phyloP scores from a whole-genome alignment of 2,888 invertebrate genomes.

The Gymnosoma rotundatum region DNA sequence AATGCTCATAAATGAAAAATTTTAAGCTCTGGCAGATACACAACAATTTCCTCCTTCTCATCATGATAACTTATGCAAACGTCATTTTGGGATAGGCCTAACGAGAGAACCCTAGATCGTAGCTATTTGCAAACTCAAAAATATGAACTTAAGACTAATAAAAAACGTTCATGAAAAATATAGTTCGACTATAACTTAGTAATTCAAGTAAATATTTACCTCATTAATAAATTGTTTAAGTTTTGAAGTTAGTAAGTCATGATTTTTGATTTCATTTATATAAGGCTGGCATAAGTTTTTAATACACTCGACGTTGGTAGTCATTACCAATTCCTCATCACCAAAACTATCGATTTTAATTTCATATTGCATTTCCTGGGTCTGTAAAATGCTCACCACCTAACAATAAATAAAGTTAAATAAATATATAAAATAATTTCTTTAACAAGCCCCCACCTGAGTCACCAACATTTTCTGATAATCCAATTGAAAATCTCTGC shows the following conservation, averaged over 20 bases:
- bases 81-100: too few species aligned
- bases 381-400: slow-evolving; percentile 78
- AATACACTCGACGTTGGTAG: slow-evolving; percentile 77
- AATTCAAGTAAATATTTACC: slow-evolving; percentile 70
- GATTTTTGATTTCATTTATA: slow-evolving; percentile 80
- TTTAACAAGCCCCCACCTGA: slow-evolving; percentile 73
- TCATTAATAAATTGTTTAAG: slow-evolving; percentile 78
- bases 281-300: slow-evolving; percentile 79
- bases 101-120: too few species aligned
- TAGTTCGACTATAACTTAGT: too few species aligned
- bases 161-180: too few species aligned
- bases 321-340: slow-evolving; percentile 79
- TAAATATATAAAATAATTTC: background rate
- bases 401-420: slow-evolving; percentile 46
- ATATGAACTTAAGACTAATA: too few species aligned
- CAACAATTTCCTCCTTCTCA: too few species aligned
- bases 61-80: too few species aligned
- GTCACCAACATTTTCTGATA: slow-evolving; percentile 80
- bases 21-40: too few species aligned
- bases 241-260: slow-evolving; percentile 77
- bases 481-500: slow-evolving; percentile 80
- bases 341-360: slow-evolving; percentile 79
- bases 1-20: too few species aligned
- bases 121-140: too few species aligned
- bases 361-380: slow-evolving; percentile 79